A percentile compares a stretch with the other conserved stretches of the same genome.
Evolutionary conservation across 2,113 vertebrate genomes (phyloP).

Genomic region (Hippopotamus amphibius): DNA sequence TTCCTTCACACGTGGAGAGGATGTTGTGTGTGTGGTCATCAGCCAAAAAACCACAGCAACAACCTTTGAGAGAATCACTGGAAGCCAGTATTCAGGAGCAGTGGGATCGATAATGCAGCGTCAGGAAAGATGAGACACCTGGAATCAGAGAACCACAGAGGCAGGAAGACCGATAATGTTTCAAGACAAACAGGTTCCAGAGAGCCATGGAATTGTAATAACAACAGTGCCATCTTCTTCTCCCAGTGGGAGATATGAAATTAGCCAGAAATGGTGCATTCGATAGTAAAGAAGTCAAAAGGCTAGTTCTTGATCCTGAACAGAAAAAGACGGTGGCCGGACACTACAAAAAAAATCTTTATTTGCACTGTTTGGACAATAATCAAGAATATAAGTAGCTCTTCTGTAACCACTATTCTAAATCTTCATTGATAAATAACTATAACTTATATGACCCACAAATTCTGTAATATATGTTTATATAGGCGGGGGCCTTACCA

Average conservation of each 20-base stretch:
- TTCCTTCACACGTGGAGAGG: background rate
- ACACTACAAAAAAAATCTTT: background rate
- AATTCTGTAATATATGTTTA: background rate
- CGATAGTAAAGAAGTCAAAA: background rate
- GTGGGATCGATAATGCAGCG: background rate
- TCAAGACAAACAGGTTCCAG: background rate
- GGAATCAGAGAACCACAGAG: background rate
- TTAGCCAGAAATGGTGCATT: background rate
- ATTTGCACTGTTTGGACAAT: too few relatives aligned
- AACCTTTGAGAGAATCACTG: background rate
- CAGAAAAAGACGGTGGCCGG: background rate
- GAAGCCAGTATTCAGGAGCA: background rate
- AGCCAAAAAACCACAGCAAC: background rate
- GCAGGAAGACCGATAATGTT: background rate
- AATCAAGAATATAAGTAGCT: background rate
- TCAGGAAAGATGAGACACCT: background rate
- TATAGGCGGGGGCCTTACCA: background rate
- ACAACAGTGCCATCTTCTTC: background rate
- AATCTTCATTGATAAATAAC: background rate
- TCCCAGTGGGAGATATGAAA: background rate
- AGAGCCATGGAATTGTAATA: background rate
- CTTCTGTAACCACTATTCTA: background rate
- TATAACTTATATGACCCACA: background rate
- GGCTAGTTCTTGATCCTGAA: background rate
- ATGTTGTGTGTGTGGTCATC: background rate